These are phyloP conservation scores for Mercenaria mercenaria DNA, from an alignment of 1,140 invertebrate species.

Conservation along the genomic window DNA sequence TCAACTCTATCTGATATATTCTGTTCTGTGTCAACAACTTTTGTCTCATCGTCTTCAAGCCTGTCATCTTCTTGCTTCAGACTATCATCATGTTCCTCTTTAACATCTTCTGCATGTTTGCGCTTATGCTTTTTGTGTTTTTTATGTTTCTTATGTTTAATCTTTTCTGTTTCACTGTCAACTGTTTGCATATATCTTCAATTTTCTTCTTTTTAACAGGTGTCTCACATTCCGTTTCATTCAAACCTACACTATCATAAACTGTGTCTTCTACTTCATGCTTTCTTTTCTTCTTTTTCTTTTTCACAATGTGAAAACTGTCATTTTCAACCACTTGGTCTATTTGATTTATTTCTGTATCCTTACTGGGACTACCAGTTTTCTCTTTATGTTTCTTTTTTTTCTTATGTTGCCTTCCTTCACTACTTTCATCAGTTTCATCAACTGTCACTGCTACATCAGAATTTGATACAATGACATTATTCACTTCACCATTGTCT, in stretches of 20 bases:
- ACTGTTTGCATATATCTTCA: background rate
- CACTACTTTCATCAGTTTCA: background rate
- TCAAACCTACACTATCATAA: background rate
- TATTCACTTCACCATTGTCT: constrained; percentile 2
- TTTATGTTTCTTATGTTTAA: background rate
- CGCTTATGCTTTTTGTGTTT: background rate
- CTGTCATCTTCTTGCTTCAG: background rate
- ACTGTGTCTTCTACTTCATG: constrained; percentile 11
- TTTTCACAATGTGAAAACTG: background rate
- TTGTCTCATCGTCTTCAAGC: background rate
- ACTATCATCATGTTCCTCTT: background rate
- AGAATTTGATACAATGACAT: too few species aligned
- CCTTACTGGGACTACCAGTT: background rate
- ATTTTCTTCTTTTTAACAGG: background rate
- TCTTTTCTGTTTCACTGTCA: background rate
- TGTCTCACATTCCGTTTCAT: background rate
- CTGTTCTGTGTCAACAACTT: background rate
- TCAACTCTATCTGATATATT: constrained; percentile 11
- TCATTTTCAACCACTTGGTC: constrained; percentile 38
- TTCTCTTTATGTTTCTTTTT: constrained; percentile 26
- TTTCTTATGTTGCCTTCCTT: background rate
- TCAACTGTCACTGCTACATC: too few species aligned
- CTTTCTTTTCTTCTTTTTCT: constrained; percentile 62
- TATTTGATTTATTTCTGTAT: constrained; percentile 13
- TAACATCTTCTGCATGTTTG: background rate